A percentile compares a stretch with the other conserved stretches of the same genome.
Evolutionary conservation across 2,113 vertebrate genomes (phyloP).

Genomic region (Rissa tridactyla): DNA sequence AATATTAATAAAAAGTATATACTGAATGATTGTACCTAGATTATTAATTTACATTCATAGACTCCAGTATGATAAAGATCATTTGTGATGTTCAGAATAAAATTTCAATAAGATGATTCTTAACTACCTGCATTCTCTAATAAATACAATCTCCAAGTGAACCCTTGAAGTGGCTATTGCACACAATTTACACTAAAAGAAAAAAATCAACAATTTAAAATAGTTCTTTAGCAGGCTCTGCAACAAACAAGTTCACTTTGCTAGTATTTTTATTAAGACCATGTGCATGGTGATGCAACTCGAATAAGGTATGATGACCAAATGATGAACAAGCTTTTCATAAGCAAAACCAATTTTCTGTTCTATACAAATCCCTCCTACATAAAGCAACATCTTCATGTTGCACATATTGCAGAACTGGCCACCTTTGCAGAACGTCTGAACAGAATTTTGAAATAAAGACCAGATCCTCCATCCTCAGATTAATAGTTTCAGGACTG

Average conservation of each 20-base stretch:
- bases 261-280: not conserved
- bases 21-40: not conserved
- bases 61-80: not conserved
- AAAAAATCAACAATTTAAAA: not conserved
- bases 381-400: not conserved
- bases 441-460: not conserved
- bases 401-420: not conserved
- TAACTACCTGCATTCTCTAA: not conserved
- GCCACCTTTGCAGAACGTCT: not conserved
- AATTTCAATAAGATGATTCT: not conserved
- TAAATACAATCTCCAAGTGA: not conserved
- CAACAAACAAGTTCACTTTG: not conserved
- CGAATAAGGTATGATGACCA: not conserved
- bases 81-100: not conserved
- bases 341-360: not conserved
- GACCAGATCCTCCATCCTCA: not conserved
- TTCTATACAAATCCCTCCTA: not conserved
- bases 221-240: not conserved
- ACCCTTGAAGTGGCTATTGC: not conserved
- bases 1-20: slow-evolving; percentile 36
- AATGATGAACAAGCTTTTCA: not conserved
- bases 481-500: not conserved
- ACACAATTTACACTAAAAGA: not conserved
- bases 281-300: not conserved
- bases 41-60: not conserved